A percentile compares a stretch with the other conserved stretches of the same genome.
These are phyloP conservation scores for Pitangus sulphuratus DNA, from an alignment of 2,797 vertebrate genomes.

Conservation along the genomic window DNA sequence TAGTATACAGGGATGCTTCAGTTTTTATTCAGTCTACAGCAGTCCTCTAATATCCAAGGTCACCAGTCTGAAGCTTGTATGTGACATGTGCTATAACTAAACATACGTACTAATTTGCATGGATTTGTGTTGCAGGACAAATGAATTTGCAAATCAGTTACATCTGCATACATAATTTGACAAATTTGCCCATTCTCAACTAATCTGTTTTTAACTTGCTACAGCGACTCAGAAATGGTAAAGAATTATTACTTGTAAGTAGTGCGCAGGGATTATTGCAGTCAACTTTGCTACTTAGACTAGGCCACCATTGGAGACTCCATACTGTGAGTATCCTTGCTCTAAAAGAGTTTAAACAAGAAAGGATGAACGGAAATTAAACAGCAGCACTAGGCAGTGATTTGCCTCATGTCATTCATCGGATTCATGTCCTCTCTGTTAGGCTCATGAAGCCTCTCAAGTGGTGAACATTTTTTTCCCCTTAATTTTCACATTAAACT, in stretches of 20 bases:
- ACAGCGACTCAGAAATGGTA: background rate
- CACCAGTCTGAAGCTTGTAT: background rate
- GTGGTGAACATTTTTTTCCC: background rate
- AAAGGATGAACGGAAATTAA: background rate
- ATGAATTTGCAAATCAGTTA: constrained; percentile 45
- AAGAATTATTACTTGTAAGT: background rate
- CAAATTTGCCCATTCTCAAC: background rate
- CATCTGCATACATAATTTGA: constrained; percentile 37
- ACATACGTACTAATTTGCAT: constrained; percentile 26
- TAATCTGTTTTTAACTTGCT: constrained; percentile 15
- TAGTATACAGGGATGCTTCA: background rate
- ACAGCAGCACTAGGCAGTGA: background rate
- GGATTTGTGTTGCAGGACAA: constrained; percentile 2
- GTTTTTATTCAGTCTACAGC: background rate
- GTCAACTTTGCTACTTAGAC: background rate
- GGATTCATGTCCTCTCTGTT: background rate
- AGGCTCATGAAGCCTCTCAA: background rate
- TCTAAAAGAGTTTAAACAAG: background rate
- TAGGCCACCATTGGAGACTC: background rate
- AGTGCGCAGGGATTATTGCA: background rate
- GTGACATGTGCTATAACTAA: constrained; percentile 17
- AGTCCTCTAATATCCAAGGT: background rate
- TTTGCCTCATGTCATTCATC: background rate
- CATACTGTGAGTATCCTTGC: background rate
- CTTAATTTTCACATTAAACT: constrained; percentile 42